Percentiles rank a stretch among this genome's conserved stretches.
Evolutionary conservation across 2,797 vertebrate species (phyloP).

Genomic region (Synaphobranchus kaupii): DNA sequence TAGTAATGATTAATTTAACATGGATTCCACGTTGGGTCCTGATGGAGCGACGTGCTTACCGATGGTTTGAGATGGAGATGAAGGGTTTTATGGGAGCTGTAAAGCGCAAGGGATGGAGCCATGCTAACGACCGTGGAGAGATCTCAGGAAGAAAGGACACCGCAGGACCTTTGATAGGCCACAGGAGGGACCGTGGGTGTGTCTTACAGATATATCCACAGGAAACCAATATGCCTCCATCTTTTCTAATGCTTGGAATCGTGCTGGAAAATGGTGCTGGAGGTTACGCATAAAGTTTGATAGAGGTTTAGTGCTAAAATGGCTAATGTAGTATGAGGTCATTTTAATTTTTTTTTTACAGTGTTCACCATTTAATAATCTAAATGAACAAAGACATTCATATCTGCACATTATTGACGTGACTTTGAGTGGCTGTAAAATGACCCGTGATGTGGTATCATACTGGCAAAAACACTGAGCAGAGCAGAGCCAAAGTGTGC

Average conservation of each 20-base stretch:
- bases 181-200: background rate
- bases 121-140: background rate
- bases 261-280: background rate
- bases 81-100: slow-evolving; percentile 1
- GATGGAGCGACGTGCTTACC: background rate
- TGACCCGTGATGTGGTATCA: background rate
- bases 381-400: background rate
- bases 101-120: background rate
- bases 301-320: background rate
- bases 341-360: background rate
- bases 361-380: background rate
- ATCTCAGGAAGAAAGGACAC: background rate
- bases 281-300: background rate
- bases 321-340: background rate
- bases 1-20: slow-evolving; percentile 3
- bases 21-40: background rate
- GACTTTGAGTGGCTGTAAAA: background rate
- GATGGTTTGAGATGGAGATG: background rate
- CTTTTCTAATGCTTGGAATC: background rate
- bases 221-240: background rate
- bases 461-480: background rate
- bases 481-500: background rate
- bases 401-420: background rate
- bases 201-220: background rate
- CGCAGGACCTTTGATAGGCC: background rate